Conservation (phyloP, 2,797 vertebrate species). For the Neoniphon sammara region DNA sequence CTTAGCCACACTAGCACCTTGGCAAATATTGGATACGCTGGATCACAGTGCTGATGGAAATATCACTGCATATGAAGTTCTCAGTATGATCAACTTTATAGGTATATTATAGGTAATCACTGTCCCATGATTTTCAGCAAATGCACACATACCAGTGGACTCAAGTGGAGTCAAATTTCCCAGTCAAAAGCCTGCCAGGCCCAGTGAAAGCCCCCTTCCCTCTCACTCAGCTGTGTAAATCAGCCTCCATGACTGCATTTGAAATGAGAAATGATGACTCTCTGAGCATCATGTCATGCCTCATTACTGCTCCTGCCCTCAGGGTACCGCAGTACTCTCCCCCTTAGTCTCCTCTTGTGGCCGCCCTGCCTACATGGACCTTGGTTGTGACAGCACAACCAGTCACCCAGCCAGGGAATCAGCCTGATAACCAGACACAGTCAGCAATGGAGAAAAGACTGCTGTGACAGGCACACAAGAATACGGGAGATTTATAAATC, state of each 20-base stretch:
- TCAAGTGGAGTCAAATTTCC: constrained; percentile 34
- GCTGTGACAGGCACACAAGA: neutral
- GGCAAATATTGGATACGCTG: constrained; percentile 31
- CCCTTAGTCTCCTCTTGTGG: constrained; percentile 24
- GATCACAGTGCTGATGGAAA: constrained; percentile 16
- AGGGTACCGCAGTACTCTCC: constrained; percentile 13
- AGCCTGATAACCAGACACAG: constrained; percentile 10
- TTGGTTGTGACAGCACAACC: constrained; percentile 20
- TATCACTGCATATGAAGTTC: neutral
- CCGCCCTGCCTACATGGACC: constrained; percentile 8
- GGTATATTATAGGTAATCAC: neutral
- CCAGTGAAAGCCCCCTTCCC: constrained; percentile 33
- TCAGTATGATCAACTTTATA: neutral
- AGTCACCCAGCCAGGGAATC: constrained; percentile 37
- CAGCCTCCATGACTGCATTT: constrained; percentile 49
- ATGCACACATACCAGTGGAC: constrained; percentile 2
- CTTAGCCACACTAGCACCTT: constrained; percentile 2
- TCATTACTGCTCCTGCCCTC: constrained; percentile 47
- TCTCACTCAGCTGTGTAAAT: constrained; percentile 27
- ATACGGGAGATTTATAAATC: constrained; percentile 47
- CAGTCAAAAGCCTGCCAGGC: constrained; percentile 30
- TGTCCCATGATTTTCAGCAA: neutral
- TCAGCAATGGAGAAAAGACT: constrained; percentile 30
- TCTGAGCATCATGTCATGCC: constrained; percentile 44
- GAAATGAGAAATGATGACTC: constrained; percentile 52